These are phyloP conservation scores for Habroteleia sp. DNA, from an alignment of 2,888 invertebrate species.

Conservation along the genomic window DNA sequence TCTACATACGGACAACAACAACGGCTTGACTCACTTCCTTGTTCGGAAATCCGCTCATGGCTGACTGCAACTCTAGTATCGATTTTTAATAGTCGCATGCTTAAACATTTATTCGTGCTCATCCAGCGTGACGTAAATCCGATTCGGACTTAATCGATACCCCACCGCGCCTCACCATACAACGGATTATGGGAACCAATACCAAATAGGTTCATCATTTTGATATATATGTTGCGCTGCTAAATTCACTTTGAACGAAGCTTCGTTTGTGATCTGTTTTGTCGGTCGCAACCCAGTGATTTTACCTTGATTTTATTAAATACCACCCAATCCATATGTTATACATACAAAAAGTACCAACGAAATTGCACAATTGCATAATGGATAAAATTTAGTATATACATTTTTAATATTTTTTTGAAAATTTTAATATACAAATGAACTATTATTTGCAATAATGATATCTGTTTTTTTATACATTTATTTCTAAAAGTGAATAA, in stretches of 20 bases:
- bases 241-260: constrained; percentile 1
- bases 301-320: too few species aligned
- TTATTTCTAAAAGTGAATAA: too few species aligned
- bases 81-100: constrained; percentile 52
- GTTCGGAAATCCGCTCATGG: constrained; percentile 64
- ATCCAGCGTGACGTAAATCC: constrained; percentile 45
- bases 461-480: too few species aligned
- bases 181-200: constrained; percentile 25
- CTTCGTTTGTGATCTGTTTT: too few species aligned
- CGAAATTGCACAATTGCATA: too few species aligned
- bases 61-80: constrained; percentile 44
- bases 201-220: constrained; percentile 4
- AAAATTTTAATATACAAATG: too few species aligned
- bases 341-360: too few species aligned
- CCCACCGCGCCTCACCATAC: constrained; percentile 1
- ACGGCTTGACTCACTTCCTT: constrained; percentile 37
- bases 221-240: constrained; percentile 2
- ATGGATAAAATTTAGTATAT: too few species aligned
- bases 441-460: too few species aligned
- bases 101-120: constrained; percentile 48
- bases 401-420: too few species aligned
- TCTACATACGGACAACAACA: constrained; percentile 14
- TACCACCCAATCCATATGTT: too few species aligned
- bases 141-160: constrained; percentile 26
- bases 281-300: too few species aligned